phyloP scores from a whole-genome alignment of 2,113 vertebrate genomes.

The Oxyura jamaicensis region DNA sequence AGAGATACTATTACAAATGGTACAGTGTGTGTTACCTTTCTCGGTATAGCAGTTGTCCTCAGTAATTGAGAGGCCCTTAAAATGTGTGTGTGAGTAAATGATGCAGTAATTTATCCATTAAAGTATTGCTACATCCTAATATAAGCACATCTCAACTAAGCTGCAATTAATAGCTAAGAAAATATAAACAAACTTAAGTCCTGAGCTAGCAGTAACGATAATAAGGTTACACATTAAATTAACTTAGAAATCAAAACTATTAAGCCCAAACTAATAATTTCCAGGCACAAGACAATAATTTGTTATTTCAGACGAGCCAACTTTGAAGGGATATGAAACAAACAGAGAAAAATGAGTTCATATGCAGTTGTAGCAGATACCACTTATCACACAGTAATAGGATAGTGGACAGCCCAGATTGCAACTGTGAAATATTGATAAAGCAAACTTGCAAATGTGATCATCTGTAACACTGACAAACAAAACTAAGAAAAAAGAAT shows the following conservation, averaged over 20 bases:
- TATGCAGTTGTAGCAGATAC: slow-evolving; percentile 24
- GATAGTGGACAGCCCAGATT: slow-evolving; percentile 8
- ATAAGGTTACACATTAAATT: slow-evolving; percentile 73
- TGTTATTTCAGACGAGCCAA: slow-evolving; percentile 60
- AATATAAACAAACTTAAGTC: slow-evolving; percentile 69
- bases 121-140: slow-evolving; percentile 25
- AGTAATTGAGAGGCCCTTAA: background rate
- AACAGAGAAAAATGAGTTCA: slow-evolving; percentile 46
- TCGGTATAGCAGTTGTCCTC: background rate
- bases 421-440: slow-evolving; percentile 26
- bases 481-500: background rate
- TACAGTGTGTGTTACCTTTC: background rate
- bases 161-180: slow-evolving; percentile 71
- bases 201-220: slow-evolving; percentile 65
- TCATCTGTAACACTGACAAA: background rate
- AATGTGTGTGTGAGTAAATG: background rate
- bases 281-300: slow-evolving; percentile 49
- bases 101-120: slow-evolving; percentile 25
- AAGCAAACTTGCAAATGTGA: slow-evolving; percentile 27
- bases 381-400: slow-evolving; percentile 31
- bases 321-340: slow-evolving; percentile 41
- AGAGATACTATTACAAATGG: background rate
- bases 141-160: slow-evolving; percentile 3
- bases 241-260: slow-evolving; percentile 72
- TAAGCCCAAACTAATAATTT: slow-evolving; percentile 71